Evolutionary conservation across 1,140 invertebrate genomes (phyloP).

Genomic region (Macrobrachium nipponense): DNA sequence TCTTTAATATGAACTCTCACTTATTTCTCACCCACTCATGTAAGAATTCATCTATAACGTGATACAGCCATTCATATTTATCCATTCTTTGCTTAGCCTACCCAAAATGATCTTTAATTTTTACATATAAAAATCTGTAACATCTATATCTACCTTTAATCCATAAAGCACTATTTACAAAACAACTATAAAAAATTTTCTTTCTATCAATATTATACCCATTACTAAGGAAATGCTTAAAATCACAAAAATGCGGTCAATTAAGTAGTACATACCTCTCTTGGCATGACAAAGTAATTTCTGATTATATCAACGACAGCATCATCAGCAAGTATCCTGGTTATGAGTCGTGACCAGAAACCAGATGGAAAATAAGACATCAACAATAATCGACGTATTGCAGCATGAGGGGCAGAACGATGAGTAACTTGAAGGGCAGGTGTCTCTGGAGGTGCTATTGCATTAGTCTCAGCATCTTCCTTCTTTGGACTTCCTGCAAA

Average conservation of each 20-base stretch:
- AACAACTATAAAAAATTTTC: no score
- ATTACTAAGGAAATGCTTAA: no score
- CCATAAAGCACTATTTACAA: no score
- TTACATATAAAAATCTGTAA: conserved; percentile 22
- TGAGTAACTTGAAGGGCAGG: conserved; percentile 64
- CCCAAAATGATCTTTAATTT: background rate
- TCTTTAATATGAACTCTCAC: no score
- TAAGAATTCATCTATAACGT: no score
- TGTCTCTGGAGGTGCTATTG: background rate
- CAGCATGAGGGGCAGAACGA: conserved; percentile 64
- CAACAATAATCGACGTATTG: conserved; percentile 76
- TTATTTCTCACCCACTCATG: no score
- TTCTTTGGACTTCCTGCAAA: conserved; percentile 60
- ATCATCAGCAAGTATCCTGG: conserved; percentile 91
- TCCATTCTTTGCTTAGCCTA: no score
- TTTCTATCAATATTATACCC: no score
- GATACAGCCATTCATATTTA: no score
- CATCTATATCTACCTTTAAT: no score
- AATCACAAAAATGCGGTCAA: background rate
- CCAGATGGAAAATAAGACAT: conserved; percentile 98
- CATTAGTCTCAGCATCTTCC: conserved; percentile 39
- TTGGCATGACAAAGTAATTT: conserved; percentile 76
- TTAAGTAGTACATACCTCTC: conserved; percentile 70
- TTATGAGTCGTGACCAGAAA: conserved; percentile 96
- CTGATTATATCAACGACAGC: conserved; percentile 85